Evolutionary conservation across 2,113 vertebrate species (phyloP).

Genomic region (pig (Sus scrofa)): DNA sequence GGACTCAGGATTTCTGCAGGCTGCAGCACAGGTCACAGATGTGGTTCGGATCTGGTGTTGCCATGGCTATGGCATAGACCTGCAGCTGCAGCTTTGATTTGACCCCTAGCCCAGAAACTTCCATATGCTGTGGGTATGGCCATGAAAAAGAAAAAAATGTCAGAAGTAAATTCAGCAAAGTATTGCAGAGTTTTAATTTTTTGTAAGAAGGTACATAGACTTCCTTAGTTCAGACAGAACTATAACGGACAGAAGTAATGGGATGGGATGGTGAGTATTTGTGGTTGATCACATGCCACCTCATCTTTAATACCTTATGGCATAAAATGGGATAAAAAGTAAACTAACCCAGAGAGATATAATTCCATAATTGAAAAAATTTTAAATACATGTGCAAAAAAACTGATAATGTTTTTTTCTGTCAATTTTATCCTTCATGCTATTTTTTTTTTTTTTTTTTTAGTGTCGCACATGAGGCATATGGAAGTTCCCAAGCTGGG

Average conservation of each 20-base stretch:
- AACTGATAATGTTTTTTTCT: not conserved
- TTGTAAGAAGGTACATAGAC: not conserved
- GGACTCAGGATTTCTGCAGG: too few species aligned
- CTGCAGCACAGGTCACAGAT: too few species aligned
- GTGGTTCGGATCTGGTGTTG: too few species aligned
- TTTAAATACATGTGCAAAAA: slow-evolving; percentile 5
- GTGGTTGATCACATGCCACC: not conserved
- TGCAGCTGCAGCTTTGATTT: too few species aligned
- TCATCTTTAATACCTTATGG: not conserved
- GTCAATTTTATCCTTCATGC: not conserved
- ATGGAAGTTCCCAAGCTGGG: too few species aligned
- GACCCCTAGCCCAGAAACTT: too few species aligned
- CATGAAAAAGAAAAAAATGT: not conserved
- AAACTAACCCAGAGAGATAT: not conserved
- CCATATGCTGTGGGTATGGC: too few species aligned
- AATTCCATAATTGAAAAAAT: not conserved
- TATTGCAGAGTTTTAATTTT: not conserved
- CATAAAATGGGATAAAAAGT: slow-evolving; percentile 1
- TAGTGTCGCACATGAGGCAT: too few species aligned
- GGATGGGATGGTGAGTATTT: not conserved
- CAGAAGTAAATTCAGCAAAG: slow-evolving; percentile 15
- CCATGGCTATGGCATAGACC: too few species aligned
- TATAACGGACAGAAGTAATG: not conserved
- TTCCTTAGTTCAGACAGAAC: not conserved
- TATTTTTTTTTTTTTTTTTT: too few species aligned